Base-by-base conservation (phyloP, 2,888 invertebrate species). In the Crematogaster levior region DNA sequence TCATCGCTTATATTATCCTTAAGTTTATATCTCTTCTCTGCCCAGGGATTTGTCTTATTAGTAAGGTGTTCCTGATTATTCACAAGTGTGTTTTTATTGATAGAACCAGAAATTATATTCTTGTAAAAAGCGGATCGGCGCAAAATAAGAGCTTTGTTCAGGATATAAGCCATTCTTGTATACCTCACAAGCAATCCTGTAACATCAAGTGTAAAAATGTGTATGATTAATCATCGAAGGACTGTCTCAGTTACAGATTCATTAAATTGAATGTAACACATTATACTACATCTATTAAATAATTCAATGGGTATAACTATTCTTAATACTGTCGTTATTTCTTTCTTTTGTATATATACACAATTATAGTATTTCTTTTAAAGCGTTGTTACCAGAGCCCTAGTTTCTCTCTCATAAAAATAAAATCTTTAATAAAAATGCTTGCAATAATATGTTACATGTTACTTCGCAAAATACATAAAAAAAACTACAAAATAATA, bases 151-250 rank as follows among this genome's bases (percentile, higher is more conserved):
- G 9, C 7, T 12, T 56, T 77, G 12, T 4, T 43, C 43, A 70
- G 7, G 12, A 79, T 56, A 43, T 18, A 79, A 34, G 43, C 30
- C 77, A 79, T 79, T 51, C 7, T 77, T 53, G n/a, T n/a, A n/a
- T 40, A 15, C 12, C 37, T 24, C n/a, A n/a, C 10, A 34, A 21
- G n/a, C 7, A 24, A 40, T 27, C 24, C 75, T 75, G 65, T 40
- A 75, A 75, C 18, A 37, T 37, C 18, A 63, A 61, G 7, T 34
- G 0, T 12, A 24, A 24, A 9, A 24, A 4, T 6, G 2, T 40
- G 3, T 24, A 24, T n/a, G 3, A 15, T 56, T 48, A 68, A 68
- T 21, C 27, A 46, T n/a, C 27, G 48, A 66, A 43, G 1, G 6
- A 27, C 1, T 24, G 9, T 0, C 3, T 46, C n/a, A 30, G 12